Conservation (phyloP, 2,888 invertebrate genomes). For the Sinopyrophorus schimmeli region DNA sequence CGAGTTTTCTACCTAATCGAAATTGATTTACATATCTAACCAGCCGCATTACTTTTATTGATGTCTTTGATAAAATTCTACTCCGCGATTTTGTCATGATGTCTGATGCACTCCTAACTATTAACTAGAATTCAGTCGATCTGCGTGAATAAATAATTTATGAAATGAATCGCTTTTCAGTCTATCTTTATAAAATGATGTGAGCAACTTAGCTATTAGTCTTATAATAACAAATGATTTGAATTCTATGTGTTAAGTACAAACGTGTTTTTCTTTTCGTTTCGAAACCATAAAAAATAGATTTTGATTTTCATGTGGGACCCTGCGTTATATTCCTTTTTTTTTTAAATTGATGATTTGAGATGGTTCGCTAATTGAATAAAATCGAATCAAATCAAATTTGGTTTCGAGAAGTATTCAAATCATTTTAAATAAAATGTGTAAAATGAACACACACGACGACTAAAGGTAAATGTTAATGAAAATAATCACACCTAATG, state of each 20-base stretch:
- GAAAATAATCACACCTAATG: conserved; percentile 16
- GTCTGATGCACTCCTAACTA: conserved; percentile 4
- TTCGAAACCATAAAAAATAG: too few relatives aligned
- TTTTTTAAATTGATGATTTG: background rate
- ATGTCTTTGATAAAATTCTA: too few relatives aligned
- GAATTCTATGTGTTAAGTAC: conserved; percentile 24
- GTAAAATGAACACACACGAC: conserved; percentile 30
- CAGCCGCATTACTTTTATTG: too few relatives aligned
- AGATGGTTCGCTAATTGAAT: too few relatives aligned
- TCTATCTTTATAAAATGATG: conserved; percentile 45
- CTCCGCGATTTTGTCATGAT: background rate
- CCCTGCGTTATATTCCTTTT: too few relatives aligned
- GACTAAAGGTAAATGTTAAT: conserved; percentile 22
- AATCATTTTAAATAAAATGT: conserved; percentile 21
- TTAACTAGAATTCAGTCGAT: conserved; percentile 46
- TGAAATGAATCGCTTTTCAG: conserved; percentile 47
- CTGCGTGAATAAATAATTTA: conserved; percentile 45
- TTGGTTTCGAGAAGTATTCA: conserved; percentile 23
- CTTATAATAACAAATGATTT: conserved; percentile 22
- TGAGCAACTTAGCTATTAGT: conserved; percentile 35
- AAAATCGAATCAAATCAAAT: conserved; percentile 28
- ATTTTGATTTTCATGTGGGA: too few relatives aligned
- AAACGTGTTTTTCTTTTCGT: too few relatives aligned
- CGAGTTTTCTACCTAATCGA: too few relatives aligned
- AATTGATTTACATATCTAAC: too few relatives aligned